Evolutionary conservation across 2,888 invertebrate genomes (phyloP), one percentile per base, ranked within the genome.

Genomic region (Anoncus sp.): DNA sequence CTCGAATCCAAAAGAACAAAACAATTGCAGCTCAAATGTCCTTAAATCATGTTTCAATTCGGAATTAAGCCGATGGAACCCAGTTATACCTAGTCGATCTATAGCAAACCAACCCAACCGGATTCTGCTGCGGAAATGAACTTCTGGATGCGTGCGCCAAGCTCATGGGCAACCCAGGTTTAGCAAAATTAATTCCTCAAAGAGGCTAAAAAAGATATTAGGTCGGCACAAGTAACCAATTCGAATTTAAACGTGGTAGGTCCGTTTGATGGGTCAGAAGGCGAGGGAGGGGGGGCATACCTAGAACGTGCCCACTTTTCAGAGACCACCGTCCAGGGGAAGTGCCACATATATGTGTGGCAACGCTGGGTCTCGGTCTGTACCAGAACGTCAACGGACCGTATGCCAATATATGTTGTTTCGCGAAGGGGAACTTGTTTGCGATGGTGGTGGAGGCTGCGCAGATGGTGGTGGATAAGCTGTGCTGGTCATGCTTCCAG

Each of bases 401-500:
- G 43, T 43, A 24, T 47, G 35, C 31, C 49, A 51, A 55, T 72
- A 40, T 12, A 57, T n/a, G 51, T 14, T 18, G 66, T 74, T 76
- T 47, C 65, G 60, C 66, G 20, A 71, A 66, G 71, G 65, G 65
- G 71, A 71, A 71, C 65, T 43, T 57, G 57, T 63, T 24, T 35
- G 45, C 20, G 31, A 20, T 55, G 53, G 49, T 60, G 45, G 53
- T 45, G 43, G 57, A 53, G 47, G 72, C 22, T 45, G 55, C 16
- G 40, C 43, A 45, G 47, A 63, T 22, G 55, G 55, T 16, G n/a
- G n/a, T n/a, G n/a, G n/a, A n/a, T n/a, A n/a, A n/a, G n/a, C n/a
- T n/a, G n/a, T 57, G 49, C 27, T 57, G 47, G 38, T 65, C 18
- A 35, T 24, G 24, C 43, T 22, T 49, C 49, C 7, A 49, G n/a